These are phyloP conservation scores for Smithornis capensis DNA, from an alignment of 2,113 vertebrate genomes.

Conservation along the genomic window DNA sequence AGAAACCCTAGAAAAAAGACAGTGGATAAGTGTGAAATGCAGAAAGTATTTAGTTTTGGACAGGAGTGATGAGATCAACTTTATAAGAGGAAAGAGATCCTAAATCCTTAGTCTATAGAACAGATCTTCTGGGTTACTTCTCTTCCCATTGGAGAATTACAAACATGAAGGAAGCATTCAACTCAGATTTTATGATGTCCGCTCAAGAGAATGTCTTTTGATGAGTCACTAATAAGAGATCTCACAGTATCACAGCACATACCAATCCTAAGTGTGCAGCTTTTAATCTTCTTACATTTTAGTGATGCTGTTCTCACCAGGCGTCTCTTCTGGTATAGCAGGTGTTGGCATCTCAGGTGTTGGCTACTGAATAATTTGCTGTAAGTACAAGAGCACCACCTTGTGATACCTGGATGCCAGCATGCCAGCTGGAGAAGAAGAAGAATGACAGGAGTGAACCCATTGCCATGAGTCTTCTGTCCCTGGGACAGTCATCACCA, in stretches of 20 bases:
- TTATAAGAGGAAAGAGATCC: neutral
- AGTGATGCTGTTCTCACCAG: neutral
- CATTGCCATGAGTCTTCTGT: neutral
- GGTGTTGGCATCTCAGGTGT: rapidly evolving
- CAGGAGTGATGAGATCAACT: neutral
- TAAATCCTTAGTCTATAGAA: neutral
- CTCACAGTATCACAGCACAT: rapidly evolving
- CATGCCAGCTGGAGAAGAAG: neutral
- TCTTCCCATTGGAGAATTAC: neutral
- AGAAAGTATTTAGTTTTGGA: neutral
- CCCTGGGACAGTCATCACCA: neutral
- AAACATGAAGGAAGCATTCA: neutral
- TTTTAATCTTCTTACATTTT: neutral
- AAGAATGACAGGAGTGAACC: neutral
- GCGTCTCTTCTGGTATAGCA: neutral
- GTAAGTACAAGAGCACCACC: slow-evolving; percentile 57
- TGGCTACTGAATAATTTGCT: neutral
- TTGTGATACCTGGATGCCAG: slow-evolving; percentile 22
- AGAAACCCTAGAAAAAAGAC: neutral
- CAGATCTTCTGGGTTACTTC: neutral
- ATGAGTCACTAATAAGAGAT: neutral
- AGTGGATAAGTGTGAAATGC: neutral
- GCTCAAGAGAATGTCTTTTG: neutral
- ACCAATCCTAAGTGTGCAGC: rapidly evolving
- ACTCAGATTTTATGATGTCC: neutral